Evolutionary conservation across 2,888 invertebrate species (phyloP), one percentile per base, ranked within the genome.

Genomic region (Drosophila mayaguana): DNA sequence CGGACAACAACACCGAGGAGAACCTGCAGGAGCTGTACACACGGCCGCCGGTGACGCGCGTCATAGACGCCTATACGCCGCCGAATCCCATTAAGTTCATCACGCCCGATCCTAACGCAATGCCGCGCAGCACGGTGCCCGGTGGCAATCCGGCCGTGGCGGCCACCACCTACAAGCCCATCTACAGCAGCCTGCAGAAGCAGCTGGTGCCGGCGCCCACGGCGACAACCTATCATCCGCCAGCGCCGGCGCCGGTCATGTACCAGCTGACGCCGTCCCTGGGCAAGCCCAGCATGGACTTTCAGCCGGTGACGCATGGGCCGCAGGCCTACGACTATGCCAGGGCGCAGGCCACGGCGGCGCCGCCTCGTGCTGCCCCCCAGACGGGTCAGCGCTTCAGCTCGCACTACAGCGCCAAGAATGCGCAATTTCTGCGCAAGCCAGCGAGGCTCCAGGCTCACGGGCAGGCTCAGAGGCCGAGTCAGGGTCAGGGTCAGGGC

Each of bases 91-190:
- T 92, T 14, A 92, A 91, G 62, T 91, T 90, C 11, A 74, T 91
- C 2, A 91, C 92, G 0, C 84, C 91, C 38, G 89, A 91, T 68
- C 75, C 90, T 1, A 81, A 80, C 5, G 82, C 88, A 0, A 65
- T 87, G 28, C 90, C 90, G 0, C 85, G 91, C 18, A 83, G 84
- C 8, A 91, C 91, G 11, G 85, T 88, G 14, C 83, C 89, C 1
- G 84, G 85, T 0, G 89, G 83, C 9, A 86, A 88, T 83, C 85
- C 90, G 1, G 93, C 93, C 32, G 72, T 92, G 40, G 91, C 91
- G n/a, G 92, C 93, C 25, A 93, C 94, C 8, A 94, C 94, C 1
- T 94, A 94, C 76, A 92, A 92, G 62, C 93, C 94, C 8, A 93
- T 93, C 9, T 89, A 93, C 43, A 54, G 61, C n/a, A 48, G 40